These are phyloP conservation scores for Atractosteus spatula DNA, from an alignment of 2,113 vertebrate genomes.

Conservation along the genomic window DNA sequence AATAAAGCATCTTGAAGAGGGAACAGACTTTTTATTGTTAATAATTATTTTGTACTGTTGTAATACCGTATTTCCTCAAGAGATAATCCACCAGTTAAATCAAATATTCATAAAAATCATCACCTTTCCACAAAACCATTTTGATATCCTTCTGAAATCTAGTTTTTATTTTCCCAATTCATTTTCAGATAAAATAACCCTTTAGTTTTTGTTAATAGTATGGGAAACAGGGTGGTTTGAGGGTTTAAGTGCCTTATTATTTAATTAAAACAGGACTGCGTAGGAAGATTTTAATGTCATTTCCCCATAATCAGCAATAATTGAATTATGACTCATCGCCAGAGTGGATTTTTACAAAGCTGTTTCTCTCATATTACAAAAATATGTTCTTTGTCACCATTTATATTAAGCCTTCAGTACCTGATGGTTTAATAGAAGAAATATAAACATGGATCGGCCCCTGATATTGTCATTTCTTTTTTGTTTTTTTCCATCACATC, in stretches of 20 bases:
- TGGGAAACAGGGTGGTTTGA: neutral
- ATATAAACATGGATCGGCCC: no score
- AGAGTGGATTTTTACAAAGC: neutral
- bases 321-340: neutral
- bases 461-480: neutral
- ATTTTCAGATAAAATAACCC: neutral
- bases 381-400: no score
- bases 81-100: slow-evolving; percentile 58
- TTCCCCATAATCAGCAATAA: neutral
- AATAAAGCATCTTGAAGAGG: no score
- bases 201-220: neutral
- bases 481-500: neutral
- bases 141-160: neutral
- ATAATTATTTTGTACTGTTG: no score
- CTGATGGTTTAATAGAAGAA: no score
- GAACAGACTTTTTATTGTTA: no score
- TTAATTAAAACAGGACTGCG: slow-evolving; percentile 1
- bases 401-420: no score
- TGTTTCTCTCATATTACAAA: no score
- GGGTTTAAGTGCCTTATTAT: neutral
- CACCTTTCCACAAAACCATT: neutral
- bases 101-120: slow-evolving; percentile 35
- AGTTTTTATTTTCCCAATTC: neutral
- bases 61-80: no score
- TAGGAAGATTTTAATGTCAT: neutral